These are phyloP conservation scores for Drosophila seguyi DNA, from an alignment of 1,140 invertebrate species.

Conservation along the genomic window DNA sequence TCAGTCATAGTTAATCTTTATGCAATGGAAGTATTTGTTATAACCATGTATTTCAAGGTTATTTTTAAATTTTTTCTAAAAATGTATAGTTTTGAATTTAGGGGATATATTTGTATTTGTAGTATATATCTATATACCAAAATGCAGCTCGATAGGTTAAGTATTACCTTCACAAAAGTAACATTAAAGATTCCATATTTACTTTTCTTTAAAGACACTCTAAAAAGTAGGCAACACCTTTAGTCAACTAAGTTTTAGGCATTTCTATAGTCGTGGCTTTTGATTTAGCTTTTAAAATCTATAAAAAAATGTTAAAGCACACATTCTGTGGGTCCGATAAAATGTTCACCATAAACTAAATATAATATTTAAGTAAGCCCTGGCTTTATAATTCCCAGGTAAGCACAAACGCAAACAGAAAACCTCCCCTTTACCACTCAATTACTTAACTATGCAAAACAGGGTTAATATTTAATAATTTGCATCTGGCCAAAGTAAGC, in stretches of 20 bases:
- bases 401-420: background rate
- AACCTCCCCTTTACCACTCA: background rate
- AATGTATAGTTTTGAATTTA: background rate
- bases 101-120: background rate
- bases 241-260: too few relatives aligned
- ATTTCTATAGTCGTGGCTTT: too few relatives aligned
- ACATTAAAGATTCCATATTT: background rate
- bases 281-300: background rate
- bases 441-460: constrained; percentile 2
- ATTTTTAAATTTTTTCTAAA: background rate
- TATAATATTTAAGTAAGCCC: background rate
- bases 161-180: background rate
- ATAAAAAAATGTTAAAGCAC: background rate
- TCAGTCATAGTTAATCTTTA: background rate
- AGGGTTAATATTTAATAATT: constrained; percentile 27
- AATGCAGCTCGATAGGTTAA: background rate
- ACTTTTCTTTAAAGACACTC: background rate
- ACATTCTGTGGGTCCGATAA: background rate
- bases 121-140: background rate
- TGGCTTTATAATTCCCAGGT: background rate
- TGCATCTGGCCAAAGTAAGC: constrained; percentile 5
- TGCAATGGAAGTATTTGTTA: too few relatives aligned
- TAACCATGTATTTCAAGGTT: background rate
- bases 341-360: background rate
- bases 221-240: background rate